Evolutionary conservation across 2,797 vertebrate genomes (phyloP), one percentile per base, ranked within the genome.

Genomic region (Leptodactylus fallax): DNA sequence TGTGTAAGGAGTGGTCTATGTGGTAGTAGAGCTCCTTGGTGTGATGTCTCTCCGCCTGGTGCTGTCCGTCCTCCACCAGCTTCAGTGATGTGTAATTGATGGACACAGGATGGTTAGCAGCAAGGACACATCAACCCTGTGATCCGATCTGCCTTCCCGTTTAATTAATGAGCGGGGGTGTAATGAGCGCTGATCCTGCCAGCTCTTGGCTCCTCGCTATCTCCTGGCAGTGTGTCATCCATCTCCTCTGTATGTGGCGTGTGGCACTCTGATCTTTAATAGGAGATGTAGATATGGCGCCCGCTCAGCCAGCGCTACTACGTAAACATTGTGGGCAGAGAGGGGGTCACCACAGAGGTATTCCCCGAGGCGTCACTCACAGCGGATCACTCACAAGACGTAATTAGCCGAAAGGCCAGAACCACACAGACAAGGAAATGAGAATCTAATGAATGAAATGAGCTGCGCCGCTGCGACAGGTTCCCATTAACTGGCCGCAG

Each of bases 111-210:
- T 77, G 69, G 72, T 87, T 87, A 83, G 11, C 49, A 79, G 72
- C 87, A 87, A 87, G 87, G 87, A 87, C 87, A 87, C 61, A 69
- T 49, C 72, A 65, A 84, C 80, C 81, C 81, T 60, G 81, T 27
- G 36, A 83, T 83, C 60, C 14, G 58, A 84, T 84, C 87, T 60
- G 72, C 80, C 45, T 55, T 56, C 61, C 87, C 51, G 21, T 84
- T 58, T 83, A 87, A 87, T 87, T 83, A 87, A 84, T 87, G 80
- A 79, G 23, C 14, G 14, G 23, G 60, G 56, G 69, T 83, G 65
- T n/a, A n/a, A 78, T 10, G 61, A 83, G n/a, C n/a, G n/a, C n/a
- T n/a, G n/a, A n/a, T n/a, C n/a, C n/a, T n/a, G n/a, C n/a, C n/a
- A n/a, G n/a, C n/a, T n/a, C n/a, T n/a, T n/a, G n/a, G 72, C 25